Evolutionary conservation across 2,113 vertebrate genomes (phyloP).

Genomic region (Myodes glareolus): DNA sequence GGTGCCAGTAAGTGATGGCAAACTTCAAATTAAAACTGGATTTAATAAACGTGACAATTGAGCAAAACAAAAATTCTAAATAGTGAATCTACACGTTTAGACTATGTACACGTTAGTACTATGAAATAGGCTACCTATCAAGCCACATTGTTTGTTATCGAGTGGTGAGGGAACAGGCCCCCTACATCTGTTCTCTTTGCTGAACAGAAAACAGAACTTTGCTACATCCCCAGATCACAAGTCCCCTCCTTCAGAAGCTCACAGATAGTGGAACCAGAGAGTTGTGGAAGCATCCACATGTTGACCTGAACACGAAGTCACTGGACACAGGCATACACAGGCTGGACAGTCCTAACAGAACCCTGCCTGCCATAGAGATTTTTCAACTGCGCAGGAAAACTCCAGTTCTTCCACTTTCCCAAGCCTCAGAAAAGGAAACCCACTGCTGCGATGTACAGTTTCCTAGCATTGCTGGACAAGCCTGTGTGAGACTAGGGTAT

Average conservation of each 20-base stretch:
- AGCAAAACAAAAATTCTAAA: no score
- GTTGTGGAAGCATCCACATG: not conserved
- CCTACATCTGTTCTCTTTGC: not conserved
- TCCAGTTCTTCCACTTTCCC: no score
- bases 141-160: not conserved
- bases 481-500: not conserved
- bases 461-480: no score
- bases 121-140: not conserved
- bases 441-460: not conserved
- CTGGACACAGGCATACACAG: not conserved
- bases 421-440: not conserved
- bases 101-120: no score
- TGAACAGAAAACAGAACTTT: not conserved
- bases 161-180: not conserved
- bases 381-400: not conserved
- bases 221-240: not conserved
- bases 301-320: not conserved
- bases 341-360: not conserved
- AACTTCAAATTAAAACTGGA: not conserved
- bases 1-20: not conserved
- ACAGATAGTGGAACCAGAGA: not conserved
- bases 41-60: not conserved
- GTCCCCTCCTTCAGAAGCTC: not conserved
- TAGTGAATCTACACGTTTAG: not conserved
- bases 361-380: not conserved